Evolutionary conservation across 2,888 invertebrate species (phyloP), one percentile per base, ranked within the genome.

Genomic region (Drosophila engyochracea): DNA sequence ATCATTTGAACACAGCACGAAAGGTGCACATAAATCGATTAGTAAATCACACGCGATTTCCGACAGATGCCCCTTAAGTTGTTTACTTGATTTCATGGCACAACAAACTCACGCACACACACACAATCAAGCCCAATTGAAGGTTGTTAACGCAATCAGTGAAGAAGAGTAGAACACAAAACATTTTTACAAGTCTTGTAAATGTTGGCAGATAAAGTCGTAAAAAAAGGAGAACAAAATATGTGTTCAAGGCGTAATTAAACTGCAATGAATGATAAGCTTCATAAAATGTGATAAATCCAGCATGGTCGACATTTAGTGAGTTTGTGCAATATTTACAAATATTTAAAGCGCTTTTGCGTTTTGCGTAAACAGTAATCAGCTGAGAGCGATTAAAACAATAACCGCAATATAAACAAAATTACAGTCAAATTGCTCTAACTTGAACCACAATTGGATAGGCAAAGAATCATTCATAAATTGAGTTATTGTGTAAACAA

Each of bases 351-450:
- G 19, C 28, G 33, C 30, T 28, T 7, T 39, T 70, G 47, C n/a
- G 12, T 16, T 22, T 70, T 64, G 69, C 37, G 54, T 31, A 52
- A 71, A 53, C 54, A 33, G 62, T 31, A 31, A 28, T 35, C 49
- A 44, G 41, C 22, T 35, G 47, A 54, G 47, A 16, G 9, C 25
- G 25, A 16, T 52, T 66, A 60, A 54, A 78, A 74, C 75, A 74
- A 74, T 60, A 28, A 37, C 33, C n/a, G 16, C 49, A 57, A 66
- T 52, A 78, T 74, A 74, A 70, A 55, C 62, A 58, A 47, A 49
- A 22, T 39, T 28, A 47, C 9, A 47, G 47, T 47, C 25, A 25
- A 47, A 47, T 16, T 25, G 16, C 2, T 47, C 25, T 25, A 47
- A 47, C 47, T 47, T 25, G 2, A 2, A 9, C 25, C 47, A 47